phyloP scores from a whole-genome alignment of 2,888 invertebrate genomes.

The Sturmia bella region DNA sequence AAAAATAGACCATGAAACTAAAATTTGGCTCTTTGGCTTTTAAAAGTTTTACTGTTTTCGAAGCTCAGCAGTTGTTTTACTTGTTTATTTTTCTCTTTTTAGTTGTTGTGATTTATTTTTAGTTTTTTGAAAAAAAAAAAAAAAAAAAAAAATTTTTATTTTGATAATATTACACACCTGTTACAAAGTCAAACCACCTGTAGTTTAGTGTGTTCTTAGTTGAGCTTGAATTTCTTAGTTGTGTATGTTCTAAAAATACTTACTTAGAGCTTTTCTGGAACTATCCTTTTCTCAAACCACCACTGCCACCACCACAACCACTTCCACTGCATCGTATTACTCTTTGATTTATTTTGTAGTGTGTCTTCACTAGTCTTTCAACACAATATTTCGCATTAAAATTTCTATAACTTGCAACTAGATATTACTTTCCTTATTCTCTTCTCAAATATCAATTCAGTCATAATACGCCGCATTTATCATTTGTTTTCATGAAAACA shows the following conservation, averaged over 20 bases:
- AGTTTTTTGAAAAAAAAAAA: neutral
- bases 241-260: constrained; percentile 41
- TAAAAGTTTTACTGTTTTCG: neutral
- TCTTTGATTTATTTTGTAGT: constrained; percentile 50
- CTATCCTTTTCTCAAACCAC: constrained; percentile 48
- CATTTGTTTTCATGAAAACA: constrained; percentile 35
- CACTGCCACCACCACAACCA: neutral
- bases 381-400: constrained; percentile 2
- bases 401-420: constrained; percentile 30
- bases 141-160: constrained; percentile 19
- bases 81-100: neutral
- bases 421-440: constrained; percentile 41
- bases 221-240: constrained; percentile 59
- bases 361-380: constrained; percentile 41
- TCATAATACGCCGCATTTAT: constrained; percentile 59
- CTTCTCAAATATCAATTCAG: constrained; percentile 20
- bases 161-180: constrained; percentile 35
- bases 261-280: constrained; percentile 65
- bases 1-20: no score
- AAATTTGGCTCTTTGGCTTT: neutral
- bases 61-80: neutral
- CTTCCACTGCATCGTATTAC: constrained; percentile 19
- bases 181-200: constrained; percentile 34
- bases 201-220: constrained; percentile 69
- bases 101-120: neutral